These are phyloP conservation scores for Hartigia nigra DNA, from an alignment of 2,888 invertebrate genomes.

Conservation along the genomic window DNA sequence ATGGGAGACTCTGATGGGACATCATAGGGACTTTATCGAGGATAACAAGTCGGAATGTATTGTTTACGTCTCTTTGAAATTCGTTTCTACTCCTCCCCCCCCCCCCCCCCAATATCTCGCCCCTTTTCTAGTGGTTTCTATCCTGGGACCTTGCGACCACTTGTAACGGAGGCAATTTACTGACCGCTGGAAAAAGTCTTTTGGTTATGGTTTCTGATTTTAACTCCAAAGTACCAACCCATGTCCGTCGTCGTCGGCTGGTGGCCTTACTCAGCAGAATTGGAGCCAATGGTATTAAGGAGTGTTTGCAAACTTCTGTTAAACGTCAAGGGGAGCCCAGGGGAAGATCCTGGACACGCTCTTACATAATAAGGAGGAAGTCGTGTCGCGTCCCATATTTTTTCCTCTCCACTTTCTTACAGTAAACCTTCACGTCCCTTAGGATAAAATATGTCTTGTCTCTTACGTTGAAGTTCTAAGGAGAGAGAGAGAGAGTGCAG, in stretches of 20 bases:
- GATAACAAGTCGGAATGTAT: background rate
- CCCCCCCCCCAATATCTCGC: no score
- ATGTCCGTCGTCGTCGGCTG: background rate
- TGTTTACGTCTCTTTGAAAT: background rate
- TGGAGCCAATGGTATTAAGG: background rate
- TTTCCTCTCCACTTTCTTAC: background rate
- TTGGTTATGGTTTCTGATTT: background rate
- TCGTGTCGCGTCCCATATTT: conserved; percentile 13
- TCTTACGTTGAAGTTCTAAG: background rate
- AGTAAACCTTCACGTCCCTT: background rate
- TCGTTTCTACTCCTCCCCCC: background rate
- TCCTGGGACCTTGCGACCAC: background rate
- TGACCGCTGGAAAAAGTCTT: background rate
- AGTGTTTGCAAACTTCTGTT: conserved; percentile 47
- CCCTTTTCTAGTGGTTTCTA: background rate
- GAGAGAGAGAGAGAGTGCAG: background rate
- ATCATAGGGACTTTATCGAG: background rate
- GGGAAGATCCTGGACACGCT: background rate
- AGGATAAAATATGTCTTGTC: background rate
- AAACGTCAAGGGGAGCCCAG: conserved; percentile 8
- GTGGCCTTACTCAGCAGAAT: background rate
- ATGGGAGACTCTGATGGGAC: background rate
- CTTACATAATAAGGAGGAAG: conserved; percentile 42
- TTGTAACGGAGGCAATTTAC: background rate
- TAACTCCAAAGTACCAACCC: background rate